A percentile compares a stretch with the other conserved stretches of the same genome.
Conservation (phyloP, 2,888 invertebrate species). For the Nebria brevicollis region DNA sequence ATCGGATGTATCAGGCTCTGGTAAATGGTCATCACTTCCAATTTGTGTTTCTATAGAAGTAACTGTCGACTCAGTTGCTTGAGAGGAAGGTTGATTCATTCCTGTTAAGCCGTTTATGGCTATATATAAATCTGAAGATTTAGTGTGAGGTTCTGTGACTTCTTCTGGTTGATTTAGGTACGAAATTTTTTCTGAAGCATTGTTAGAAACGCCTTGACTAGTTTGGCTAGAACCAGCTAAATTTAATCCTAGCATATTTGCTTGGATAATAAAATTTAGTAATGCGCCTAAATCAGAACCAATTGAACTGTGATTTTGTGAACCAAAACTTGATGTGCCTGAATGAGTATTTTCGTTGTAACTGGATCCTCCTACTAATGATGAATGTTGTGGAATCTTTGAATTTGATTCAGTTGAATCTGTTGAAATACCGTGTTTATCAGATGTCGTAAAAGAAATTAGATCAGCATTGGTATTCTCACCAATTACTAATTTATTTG, state of each 20-base stretch:
- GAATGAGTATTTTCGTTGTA: not conserved
- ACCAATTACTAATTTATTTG: not conserved
- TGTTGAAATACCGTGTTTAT: not conserved
- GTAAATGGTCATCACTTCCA: not conserved
- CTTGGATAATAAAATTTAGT: not conserved
- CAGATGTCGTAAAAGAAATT: not conserved
- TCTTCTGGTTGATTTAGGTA: not conserved
- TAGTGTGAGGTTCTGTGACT: not conserved
- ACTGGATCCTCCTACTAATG: not conserved
- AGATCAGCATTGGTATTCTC: not conserved
- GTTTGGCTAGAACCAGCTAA: not conserved
- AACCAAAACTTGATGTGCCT: not conserved
- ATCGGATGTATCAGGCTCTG: not conserved
- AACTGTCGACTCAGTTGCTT: not conserved
- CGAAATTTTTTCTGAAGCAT: not conserved
- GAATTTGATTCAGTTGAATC: not conserved
- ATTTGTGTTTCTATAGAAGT: not conserved
- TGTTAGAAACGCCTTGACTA: not conserved
- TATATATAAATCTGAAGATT: not conserved
- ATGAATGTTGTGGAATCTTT: not conserved
- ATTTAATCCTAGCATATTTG: not conserved
- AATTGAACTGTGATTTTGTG: not conserved
- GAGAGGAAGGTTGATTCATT: not conserved
- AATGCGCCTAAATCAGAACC: not conserved
- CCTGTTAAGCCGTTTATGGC: not conserved